Conservation (phyloP, 2,888 invertebrate genomes). For the Ctena decussata region DNA sequence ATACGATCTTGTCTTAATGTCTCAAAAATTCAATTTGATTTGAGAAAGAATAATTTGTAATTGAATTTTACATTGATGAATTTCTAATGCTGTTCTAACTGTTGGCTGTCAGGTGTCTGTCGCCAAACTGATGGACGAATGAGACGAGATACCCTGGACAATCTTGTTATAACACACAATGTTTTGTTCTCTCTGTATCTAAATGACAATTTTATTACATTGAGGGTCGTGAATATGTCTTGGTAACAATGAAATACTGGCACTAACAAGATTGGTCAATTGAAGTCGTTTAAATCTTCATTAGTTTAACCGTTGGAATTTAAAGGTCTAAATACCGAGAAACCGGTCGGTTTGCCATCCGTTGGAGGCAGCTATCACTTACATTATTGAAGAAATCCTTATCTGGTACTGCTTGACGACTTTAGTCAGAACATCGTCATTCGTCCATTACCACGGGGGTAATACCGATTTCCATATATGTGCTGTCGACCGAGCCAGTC, state of each 20-base stretch:
- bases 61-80: background rate
- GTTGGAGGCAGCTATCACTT: too few relatives aligned
- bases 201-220: constrained; percentile 12
- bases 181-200: background rate
- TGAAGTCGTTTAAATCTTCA: constrained; percentile 7
- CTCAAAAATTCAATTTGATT: background rate
- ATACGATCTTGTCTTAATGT: too few relatives aligned
- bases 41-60: background rate
- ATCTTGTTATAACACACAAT: background rate
- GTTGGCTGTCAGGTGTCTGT: background rate
- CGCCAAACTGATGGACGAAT: background rate
- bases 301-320: constrained; percentile 3
- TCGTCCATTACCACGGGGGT: too few relatives aligned
- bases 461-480: too few relatives aligned
- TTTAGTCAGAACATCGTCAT: too few relatives aligned
- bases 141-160: background rate
- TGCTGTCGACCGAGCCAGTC: too few relatives aligned
- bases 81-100: background rate
- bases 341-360: too few relatives aligned
- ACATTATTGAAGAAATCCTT: too few relatives aligned
- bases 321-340: too few relatives aligned
- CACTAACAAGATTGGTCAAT: constrained; percentile 6
- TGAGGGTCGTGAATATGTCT: constrained; percentile 1
- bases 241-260: constrained; percentile 10
- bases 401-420: too few relatives aligned